Evolutionary conservation across 2,888 invertebrate species (phyloP).

Genomic region (Hyalella azteca): DNA sequence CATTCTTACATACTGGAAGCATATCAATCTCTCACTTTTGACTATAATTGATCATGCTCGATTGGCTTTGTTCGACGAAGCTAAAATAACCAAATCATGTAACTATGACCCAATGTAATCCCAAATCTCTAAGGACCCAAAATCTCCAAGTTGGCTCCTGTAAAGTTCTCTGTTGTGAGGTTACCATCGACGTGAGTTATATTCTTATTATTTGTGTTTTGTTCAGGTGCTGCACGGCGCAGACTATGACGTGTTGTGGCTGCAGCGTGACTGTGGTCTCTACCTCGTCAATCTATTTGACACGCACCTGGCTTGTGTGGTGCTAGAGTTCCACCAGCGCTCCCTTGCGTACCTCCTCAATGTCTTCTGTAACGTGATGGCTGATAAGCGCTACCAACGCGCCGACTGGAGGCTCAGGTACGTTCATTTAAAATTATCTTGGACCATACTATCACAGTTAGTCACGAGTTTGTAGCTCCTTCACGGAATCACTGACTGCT

Average conservation of each 20-base stretch:
- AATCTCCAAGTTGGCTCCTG: too few relatives aligned
- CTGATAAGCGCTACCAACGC: conserved; percentile 89
- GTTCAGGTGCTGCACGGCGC: conserved; percentile 88
- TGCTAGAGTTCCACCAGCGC: conserved; percentile 73
- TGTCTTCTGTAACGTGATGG: conserved; percentile 76
- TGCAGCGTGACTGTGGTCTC: conserved; percentile 92
- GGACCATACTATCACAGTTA: too few relatives aligned
- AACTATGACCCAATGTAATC: too few relatives aligned
- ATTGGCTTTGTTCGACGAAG: too few relatives aligned
- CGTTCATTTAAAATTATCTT: too few relatives aligned
- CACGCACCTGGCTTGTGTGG: conserved; percentile 85
- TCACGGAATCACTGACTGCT: too few relatives aligned
- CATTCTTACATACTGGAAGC: too few relatives aligned
- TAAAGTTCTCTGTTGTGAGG: neutral
- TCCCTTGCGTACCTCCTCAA: conserved; percentile 81
- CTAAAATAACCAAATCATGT: too few relatives aligned
- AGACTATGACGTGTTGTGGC: conserved; percentile 85
- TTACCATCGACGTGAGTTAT: neutral
- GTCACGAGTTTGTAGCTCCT: too few relatives aligned
- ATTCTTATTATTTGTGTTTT: neutral
- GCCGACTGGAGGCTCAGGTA: conserved; percentile 95
- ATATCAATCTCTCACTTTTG: too few relatives aligned
- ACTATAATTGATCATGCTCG: too few relatives aligned
- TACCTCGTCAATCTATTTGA: conserved; percentile 98
- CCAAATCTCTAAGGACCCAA: too few relatives aligned